A percentile compares a stretch with the other conserved stretches of the same genome.
These are phyloP conservation scores for Tholera decimalis DNA, from an alignment of 2,888 invertebrate species.

Conservation along the genomic window DNA sequence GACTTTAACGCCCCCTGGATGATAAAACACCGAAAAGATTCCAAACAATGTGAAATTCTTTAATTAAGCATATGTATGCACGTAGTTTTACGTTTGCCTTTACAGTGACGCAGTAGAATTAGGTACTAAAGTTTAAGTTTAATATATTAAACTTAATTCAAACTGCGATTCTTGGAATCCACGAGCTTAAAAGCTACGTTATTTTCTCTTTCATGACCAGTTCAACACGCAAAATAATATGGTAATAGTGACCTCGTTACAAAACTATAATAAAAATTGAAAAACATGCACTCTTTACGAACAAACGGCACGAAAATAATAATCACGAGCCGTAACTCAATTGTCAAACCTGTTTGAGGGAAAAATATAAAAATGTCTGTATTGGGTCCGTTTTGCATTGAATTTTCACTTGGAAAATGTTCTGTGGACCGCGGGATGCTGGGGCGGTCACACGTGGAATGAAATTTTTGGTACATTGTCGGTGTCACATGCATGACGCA, in stretches of 20 bases:
- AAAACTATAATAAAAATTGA: conserved; percentile 43
- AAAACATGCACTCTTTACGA: conserved; percentile 45
- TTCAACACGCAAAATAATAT: conserved; percentile 42
- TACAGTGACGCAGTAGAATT: conserved; percentile 2
- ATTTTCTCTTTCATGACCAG: conserved; percentile 35
- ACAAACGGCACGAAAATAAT: conserved; percentile 47
- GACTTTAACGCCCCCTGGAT: conserved; percentile 14
- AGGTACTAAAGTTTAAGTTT: not conserved
- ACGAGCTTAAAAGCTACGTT: conserved; percentile 10
- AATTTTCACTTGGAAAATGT: conserved; percentile 48
- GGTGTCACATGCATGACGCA: conserved; percentile 41
- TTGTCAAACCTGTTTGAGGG: conserved; percentile 43
- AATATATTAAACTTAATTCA: conserved; percentile 13
- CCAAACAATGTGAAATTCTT: conserved; percentile 12
- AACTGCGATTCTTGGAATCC: conserved; percentile 10
- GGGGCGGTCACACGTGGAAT: conserved; percentile 58
- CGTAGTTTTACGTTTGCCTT: conserved; percentile 10
- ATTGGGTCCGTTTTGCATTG: conserved; percentile 48
- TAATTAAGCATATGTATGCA: conserved; percentile 1
- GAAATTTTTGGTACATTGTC: conserved; percentile 62
- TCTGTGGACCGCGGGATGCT: conserved; percentile 35
- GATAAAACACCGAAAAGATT: conserved; percentile 20
- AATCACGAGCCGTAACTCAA: conserved; percentile 42
- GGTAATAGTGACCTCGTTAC: conserved; percentile 53
- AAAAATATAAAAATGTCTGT: conserved; percentile 49